Conservation (phyloP, 2,888 invertebrate genomes). For the Hartigia nigra region DNA sequence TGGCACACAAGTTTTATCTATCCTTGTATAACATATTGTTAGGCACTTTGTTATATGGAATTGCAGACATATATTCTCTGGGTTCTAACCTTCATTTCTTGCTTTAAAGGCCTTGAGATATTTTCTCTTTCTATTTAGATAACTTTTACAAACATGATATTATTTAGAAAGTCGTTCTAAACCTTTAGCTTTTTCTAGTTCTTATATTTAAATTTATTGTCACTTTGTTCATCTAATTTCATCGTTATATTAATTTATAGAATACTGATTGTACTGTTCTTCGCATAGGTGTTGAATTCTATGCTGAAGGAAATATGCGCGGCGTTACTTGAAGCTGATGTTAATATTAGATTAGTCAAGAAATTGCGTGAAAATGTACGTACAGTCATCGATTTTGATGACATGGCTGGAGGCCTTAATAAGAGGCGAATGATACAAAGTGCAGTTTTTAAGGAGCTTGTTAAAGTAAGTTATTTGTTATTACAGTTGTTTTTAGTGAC, state of each 20-base stretch:
- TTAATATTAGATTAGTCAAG: constrained; percentile 95
- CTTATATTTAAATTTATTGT: constrained; percentile 11
- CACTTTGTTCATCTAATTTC: constrained; percentile 7
- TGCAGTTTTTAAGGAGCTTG: constrained; percentile 97
- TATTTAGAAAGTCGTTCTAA: neutral
- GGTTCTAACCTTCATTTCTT: constrained; percentile 11
- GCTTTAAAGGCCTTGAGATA: constrained; percentile 37
- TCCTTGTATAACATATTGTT: neutral
- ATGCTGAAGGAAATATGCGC: constrained; percentile 99
- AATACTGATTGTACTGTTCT: constrained; percentile 16
- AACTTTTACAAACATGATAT: constrained; percentile 4
- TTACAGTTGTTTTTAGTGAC: neutral
- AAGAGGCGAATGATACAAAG: constrained; percentile 99
- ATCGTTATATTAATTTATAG: neutral
- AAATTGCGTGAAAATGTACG: constrained; percentile 97
- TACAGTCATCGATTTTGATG: constrained; percentile 97
- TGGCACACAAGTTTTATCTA: neutral
- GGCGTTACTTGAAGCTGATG: constrained; percentile 97
- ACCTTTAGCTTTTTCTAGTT: constrained; percentile 3
- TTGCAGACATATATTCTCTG: neutral
- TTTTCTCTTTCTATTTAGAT: constrained; percentile 13
- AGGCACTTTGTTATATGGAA: neutral
- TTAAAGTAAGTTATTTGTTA: constrained; percentile 75
- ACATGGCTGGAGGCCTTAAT: constrained; percentile 98
- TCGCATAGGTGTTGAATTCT: constrained; percentile 89